These are phyloP conservation scores for Gouania willdenowi DNA, from an alignment of 2,797 vertebrate species.

Conservation along the genomic window DNA sequence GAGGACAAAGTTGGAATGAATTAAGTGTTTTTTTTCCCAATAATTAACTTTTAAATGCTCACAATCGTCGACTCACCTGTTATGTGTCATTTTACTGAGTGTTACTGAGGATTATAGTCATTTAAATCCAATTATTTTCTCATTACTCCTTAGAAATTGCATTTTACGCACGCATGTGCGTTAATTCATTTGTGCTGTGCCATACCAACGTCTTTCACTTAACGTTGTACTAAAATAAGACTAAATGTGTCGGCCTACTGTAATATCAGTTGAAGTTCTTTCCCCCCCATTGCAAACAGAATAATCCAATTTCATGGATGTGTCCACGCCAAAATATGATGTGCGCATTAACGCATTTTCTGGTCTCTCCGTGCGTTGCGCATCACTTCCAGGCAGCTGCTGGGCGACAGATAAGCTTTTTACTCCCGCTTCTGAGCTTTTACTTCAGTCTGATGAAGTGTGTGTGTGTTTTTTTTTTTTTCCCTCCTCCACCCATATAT, in stretches of 20 bases:
- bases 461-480: background rate
- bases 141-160: background rate
- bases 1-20: too few species aligned
- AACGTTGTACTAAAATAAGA: background rate
- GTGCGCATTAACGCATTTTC: slow-evolving; percentile 27
- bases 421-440: slow-evolving; percentile 19
- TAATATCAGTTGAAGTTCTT: slow-evolving; percentile 1
- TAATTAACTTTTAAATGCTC: too few species aligned
- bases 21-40: too few species aligned
- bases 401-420: slow-evolving; percentile 31
- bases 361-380: slow-evolving; percentile 13
- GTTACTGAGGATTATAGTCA: too few species aligned
- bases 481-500: background rate
- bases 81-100: too few species aligned
- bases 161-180: background rate
- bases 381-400: slow-evolving; percentile 29
- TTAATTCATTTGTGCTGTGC: background rate
- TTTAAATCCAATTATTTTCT: too few species aligned
- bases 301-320: slow-evolving; percentile 11
- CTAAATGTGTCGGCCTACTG: background rate
- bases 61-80: too few species aligned
- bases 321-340: slow-evolving; percentile 15
- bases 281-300: slow-evolving; percentile 3
- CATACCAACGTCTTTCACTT: background rate
- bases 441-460: slow-evolving; percentile 26